Percentiles rank a stretch among this genome's conserved stretches.
Evolutionary conservation across 2,113 vertebrate species (phyloP).

Genomic region (Taxidea taxus): DNA sequence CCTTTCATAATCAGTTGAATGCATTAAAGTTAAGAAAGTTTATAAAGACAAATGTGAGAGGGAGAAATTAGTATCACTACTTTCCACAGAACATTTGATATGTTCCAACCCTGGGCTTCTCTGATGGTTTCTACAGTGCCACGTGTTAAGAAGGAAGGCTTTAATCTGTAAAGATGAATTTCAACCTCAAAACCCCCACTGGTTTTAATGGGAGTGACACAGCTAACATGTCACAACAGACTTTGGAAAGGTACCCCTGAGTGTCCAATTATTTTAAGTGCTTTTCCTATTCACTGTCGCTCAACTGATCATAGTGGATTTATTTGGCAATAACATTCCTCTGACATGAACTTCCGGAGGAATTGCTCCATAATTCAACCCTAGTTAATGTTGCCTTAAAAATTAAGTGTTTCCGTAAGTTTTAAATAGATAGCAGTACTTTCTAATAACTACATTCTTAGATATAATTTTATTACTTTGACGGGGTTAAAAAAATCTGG

Average conservation of each 20-base stretch:
- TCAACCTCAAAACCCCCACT: constrained; percentile 56
- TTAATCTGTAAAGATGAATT: constrained; percentile 75
- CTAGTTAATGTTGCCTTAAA: constrained; percentile 79
- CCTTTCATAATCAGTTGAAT: neutral
- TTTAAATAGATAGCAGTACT: constrained; percentile 82
- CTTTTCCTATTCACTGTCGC: constrained; percentile 81
- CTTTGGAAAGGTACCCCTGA: constrained; percentile 70
- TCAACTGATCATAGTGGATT: constrained; percentile 75
- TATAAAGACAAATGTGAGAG: constrained; percentile 30
- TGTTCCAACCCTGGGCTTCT: neutral
- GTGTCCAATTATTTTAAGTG: constrained; percentile 82
- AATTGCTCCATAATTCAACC: constrained; percentile 82
- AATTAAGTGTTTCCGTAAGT: constrained; percentile 81
- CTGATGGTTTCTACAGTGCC: constrained; percentile 41
- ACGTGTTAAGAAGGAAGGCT: constrained; percentile 20
- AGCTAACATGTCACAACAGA: constrained; percentile 65
- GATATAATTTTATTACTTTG: constrained; percentile 82
- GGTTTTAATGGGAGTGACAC: constrained; percentile 66
- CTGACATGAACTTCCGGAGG: constrained; percentile 82
- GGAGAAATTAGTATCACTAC: neutral
- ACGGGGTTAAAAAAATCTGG: constrained; percentile 65
- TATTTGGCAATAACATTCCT: constrained; percentile 81
- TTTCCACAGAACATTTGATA: constrained; percentile 10
- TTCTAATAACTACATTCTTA: constrained; percentile 83
- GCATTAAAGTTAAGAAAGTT: neutral